Evolutionary conservation across 2,888 invertebrate genomes (phyloP).

Genomic region (Cephonodes hylas): DNA sequence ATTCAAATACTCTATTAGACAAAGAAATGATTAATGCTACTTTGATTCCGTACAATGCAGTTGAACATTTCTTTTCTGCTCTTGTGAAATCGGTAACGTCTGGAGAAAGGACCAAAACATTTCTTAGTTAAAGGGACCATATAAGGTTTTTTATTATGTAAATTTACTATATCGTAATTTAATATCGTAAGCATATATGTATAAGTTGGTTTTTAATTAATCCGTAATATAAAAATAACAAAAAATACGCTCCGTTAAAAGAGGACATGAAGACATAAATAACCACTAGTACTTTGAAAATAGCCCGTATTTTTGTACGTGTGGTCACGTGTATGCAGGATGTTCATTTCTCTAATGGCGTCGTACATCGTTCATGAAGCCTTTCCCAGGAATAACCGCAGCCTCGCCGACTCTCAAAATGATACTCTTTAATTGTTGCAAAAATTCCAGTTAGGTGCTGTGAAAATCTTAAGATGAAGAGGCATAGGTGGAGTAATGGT

Average conservation of each 20-base stretch:
- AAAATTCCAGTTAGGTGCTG: neutral
- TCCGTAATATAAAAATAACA: neutral
- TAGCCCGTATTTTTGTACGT: neutral
- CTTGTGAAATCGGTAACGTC: no score
- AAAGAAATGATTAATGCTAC: no score
- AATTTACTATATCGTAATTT: no score
- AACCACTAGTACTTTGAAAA: neutral
- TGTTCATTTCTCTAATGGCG: slow-evolving; percentile 26
- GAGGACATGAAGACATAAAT: neutral
- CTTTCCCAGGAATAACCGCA: neutral
- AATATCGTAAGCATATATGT: no score
- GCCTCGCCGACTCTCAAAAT: neutral
- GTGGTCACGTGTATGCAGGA: slow-evolving; percentile 22
- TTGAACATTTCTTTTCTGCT: no score
- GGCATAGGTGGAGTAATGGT: no score
- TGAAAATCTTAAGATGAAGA: no score
- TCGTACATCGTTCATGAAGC: slow-evolving; percentile 18
- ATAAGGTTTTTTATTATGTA: no score
- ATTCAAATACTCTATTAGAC: neutral
- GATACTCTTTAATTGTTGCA: neutral
- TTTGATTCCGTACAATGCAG: no score
- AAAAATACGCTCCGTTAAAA: neutral
- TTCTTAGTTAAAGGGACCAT: no score
- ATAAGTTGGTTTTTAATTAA: no score
- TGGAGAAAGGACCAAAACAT: no score